Evolutionary conservation across 2,888 invertebrate genomes (phyloP), one percentile per base, ranked within the genome.

Genomic region (Spatulosminthurus flaviceps): DNA sequence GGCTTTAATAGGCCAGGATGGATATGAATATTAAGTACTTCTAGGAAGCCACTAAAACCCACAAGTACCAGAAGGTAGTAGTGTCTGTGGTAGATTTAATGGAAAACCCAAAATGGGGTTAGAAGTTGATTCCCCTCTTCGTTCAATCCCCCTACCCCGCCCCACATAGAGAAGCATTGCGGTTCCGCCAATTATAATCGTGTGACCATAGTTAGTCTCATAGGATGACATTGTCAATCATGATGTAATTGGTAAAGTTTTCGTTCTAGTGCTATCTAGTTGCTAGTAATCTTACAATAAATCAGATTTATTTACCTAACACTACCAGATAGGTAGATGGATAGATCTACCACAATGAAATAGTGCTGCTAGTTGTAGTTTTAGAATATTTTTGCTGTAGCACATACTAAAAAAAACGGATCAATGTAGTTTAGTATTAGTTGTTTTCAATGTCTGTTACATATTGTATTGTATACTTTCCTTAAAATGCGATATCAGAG

Each of bases 1-100:
- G 74, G 79, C 13, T 79, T 79, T 34, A 79, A 79, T 43, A 42
- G 79, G 28, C 79, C 79, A 9, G 79, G 79, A 16, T 79, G 79
- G 79, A 79, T 79, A 34, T 79, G 26, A 74, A 60, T 61, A n/a
- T n/a, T 51, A 26, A 4, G 34, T 7, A 7, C 9, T 51, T 4
- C 16, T 51, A 19, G 5, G 51, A n/a, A n/a, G n/a, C n/a, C n/a
- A n/a, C n/a, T n/a, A n/a, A n/a, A n/a, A n/a, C n/a, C n/a, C n/a
- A n/a, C n/a, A n/a, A n/a, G n/a, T n/a, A n/a, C n/a, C n/a, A n/a
- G n/a, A n/a, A n/a, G n/a, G n/a, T n/a, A n/a, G n/a, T n/a, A n/a
- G n/a, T n/a, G n/a, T n/a, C n/a, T n/a, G n/a, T n/a, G n/a, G n/a
- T n/a, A 9, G 34, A 34, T 34, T 34, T 34, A 9, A 34, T 34